Evolutionary conservation across 2,888 invertebrate species (phyloP).

Genomic region (Drosophila robusta): DNA sequence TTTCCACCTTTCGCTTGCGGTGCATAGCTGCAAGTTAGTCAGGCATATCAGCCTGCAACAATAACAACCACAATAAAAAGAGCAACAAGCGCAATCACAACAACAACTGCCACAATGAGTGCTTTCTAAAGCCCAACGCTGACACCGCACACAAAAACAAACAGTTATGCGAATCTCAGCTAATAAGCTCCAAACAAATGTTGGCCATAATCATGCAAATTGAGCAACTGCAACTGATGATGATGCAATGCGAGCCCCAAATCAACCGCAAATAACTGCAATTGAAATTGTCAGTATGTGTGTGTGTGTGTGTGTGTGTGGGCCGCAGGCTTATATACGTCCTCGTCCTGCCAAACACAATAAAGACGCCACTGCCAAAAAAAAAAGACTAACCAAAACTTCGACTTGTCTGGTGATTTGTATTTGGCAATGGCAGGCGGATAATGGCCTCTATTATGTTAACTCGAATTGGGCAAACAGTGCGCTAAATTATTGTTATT

Average conservation of each 20-base stretch:
- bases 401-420: constrained; percentile 36
- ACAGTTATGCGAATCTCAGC: constrained; percentile 52
- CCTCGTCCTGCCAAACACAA: constrained; percentile 31
- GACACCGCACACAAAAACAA: constrained; percentile 26
- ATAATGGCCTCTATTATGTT: constrained; percentile 70
- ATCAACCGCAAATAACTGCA: constrained; percentile 57
- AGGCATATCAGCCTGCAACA: constrained; percentile 58
- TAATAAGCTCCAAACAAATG: constrained; percentile 66
- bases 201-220: constrained; percentile 74
- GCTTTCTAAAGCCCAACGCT: constrained; percentile 65
- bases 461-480: constrained; percentile 80
- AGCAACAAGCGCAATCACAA: constrained; percentile 1
- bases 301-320: constrained; percentile 13
- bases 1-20: constrained; percentile 75
- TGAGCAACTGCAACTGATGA: constrained; percentile 63
- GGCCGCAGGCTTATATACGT: constrained; percentile 28
- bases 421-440: constrained; percentile 55
- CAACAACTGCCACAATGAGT: constrained; percentile 23
- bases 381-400: constrained; percentile 14
- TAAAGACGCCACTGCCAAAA: constrained; percentile 38
- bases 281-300: constrained; percentile 27
- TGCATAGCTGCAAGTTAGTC: constrained; percentile 70
- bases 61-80: constrained; percentile 1
- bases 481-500: constrained; percentile 78
- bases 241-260: constrained; percentile 59